phyloP scores from a whole-genome alignment of 2,888 invertebrate species.

The Gymnocheta viridis region DNA sequence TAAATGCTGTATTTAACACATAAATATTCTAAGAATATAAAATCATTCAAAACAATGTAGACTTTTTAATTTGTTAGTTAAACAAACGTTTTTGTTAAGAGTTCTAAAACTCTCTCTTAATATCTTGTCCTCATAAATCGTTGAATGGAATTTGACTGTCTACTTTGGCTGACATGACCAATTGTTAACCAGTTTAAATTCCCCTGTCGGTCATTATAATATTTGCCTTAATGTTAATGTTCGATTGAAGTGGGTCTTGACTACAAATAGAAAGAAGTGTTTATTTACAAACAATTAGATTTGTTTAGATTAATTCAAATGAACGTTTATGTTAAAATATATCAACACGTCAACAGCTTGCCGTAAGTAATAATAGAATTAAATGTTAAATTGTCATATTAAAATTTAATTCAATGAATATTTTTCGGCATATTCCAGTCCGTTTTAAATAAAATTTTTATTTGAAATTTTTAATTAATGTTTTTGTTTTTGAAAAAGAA shows the following conservation, averaged over 20 bases:
- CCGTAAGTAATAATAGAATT: not conserved
- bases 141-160: not conserved
- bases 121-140: not conserved
- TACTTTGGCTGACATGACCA: not conserved
- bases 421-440: not conserved
- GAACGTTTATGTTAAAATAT: not conserved
- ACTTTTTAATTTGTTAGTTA: not conserved
- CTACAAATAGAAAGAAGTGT: not conserved
- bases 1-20: not conserved
- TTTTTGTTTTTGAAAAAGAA: not conserved
- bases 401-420: not conserved
- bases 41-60: not conserved
- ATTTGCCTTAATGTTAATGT: not conserved
- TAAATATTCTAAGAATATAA: slow-evolving; percentile 23
- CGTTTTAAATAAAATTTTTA: not conserved
- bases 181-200: slow-evolving; percentile 29
- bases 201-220: not conserved
- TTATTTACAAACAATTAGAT: not conserved
- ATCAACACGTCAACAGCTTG: not conserved
- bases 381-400: not conserved
- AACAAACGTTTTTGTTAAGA: not conserved
- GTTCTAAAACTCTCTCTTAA: not conserved
- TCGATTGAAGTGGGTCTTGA: not conserved
- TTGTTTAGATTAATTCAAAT: not conserved
- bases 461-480: not conserved